phyloP scores from a whole-genome alignment of 2,888 invertebrate species.

The Sceliomorpha sp. region DNA sequence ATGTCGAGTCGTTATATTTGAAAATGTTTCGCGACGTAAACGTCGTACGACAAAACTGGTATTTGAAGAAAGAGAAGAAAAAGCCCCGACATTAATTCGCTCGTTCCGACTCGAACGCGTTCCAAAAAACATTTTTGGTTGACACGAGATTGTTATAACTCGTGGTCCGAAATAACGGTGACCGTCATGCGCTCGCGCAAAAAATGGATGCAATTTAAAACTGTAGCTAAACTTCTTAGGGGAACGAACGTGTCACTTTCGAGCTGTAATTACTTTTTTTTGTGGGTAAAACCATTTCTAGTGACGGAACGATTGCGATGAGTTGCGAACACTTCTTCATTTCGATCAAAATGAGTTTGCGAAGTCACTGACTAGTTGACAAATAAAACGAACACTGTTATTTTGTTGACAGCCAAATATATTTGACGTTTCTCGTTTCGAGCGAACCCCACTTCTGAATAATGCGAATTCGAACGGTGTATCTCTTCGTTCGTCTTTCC shows the following conservation, averaged over 20 bases:
- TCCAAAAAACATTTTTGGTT: conserved; percentile 9
- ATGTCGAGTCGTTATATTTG: no score
- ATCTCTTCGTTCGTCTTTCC: conserved; percentile 2
- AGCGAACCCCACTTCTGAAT: not conserved
- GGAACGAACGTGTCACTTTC: conserved; percentile 19
- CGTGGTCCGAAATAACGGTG: conserved; percentile 36
- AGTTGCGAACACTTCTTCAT: conserved; percentile 13
- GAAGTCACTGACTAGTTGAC: conserved; percentile 28
- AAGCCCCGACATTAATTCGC: no score
- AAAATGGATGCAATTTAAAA: conserved; percentile 34
- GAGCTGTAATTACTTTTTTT: conserved; percentile 6
- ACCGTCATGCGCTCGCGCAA: conserved; percentile 39
- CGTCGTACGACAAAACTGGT: no score
- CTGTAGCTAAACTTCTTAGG: conserved; percentile 24
- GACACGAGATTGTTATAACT: conserved; percentile 27
- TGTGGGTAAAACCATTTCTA: conserved; percentile 28
- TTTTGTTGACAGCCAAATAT: conserved; percentile 7
- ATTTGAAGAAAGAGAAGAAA: no score
- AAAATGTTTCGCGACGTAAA: no score
- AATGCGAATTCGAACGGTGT: not conserved
- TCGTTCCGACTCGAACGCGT: no score
- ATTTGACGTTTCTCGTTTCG: not conserved
- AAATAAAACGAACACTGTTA: conserved; percentile 19
- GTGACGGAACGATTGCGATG: conserved; percentile 20
- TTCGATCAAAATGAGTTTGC: conserved; percentile 11